phyloP scores from a whole-genome alignment of 2,888 invertebrate species.

The Poecilobothrus nobilitatus region DNA sequence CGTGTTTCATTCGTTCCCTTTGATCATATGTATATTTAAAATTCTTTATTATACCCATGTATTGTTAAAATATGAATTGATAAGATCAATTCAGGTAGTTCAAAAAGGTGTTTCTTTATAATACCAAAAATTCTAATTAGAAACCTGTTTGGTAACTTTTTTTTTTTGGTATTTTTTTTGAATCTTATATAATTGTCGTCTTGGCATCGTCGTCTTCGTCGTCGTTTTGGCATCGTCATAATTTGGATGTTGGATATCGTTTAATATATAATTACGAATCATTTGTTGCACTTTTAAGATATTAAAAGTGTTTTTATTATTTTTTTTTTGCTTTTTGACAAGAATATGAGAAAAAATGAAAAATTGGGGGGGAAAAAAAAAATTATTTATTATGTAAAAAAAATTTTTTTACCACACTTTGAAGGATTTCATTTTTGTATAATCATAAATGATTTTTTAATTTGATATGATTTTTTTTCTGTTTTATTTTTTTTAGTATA shows the following conservation, averaged over 20 bases:
- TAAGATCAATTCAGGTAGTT: not conserved
- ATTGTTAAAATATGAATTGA: not conserved
- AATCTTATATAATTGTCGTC: too few species aligned
- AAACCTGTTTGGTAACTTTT: not conserved
- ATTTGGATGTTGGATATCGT: not conserved
- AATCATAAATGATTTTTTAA: too few species aligned
- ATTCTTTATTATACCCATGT: not conserved
- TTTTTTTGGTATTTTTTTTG: not conserved
- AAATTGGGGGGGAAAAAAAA: too few species aligned
- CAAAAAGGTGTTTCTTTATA: constrained; percentile 1
- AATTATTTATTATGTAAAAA: too few species aligned
- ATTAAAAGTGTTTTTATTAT: not conserved
- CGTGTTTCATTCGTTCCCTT: not conserved
- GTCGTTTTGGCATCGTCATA: too few species aligned
- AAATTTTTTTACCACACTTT: too few species aligned
- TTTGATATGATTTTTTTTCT: too few species aligned
- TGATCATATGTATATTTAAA: not conserved
- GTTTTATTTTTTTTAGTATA: too few species aligned
- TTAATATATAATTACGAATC: not conserved
- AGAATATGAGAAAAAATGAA: too few species aligned
- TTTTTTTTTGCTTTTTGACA: too few species aligned
- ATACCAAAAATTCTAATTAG: constrained; percentile 1
- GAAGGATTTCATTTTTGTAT: too few species aligned
- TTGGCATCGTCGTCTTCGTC: too few species aligned
- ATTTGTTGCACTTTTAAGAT: not conserved